Evolutionary conservation across 2,888 invertebrate species (phyloP).

Genomic region (Phengaris alcon): DNA sequence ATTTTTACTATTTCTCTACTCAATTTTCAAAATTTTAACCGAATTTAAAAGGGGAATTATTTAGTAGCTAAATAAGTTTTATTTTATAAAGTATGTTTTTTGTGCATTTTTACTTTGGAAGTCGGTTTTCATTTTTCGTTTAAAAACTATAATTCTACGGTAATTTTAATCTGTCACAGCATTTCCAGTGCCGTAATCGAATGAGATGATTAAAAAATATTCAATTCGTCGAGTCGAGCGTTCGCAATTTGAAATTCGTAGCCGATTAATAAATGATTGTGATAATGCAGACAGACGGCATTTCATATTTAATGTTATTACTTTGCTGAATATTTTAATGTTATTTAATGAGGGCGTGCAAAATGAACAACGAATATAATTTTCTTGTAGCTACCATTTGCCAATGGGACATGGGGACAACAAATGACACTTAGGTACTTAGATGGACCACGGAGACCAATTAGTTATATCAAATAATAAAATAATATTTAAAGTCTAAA

Average conservation of each 20-base stretch:
- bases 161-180: constrained; percentile 13
- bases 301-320: background rate
- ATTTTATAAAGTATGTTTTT: too few relatives aligned
- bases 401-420: too few relatives aligned
- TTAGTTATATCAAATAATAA: too few relatives aligned
- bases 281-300: constrained; percentile 8
- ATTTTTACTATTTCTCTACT: too few relatives aligned
- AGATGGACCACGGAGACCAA: too few relatives aligned
- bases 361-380: background rate
- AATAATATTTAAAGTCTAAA: too few relatives aligned
- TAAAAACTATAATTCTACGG: background rate
- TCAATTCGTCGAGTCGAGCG: background rate
- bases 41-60: too few relatives aligned
- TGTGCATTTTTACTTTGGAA: too few relatives aligned
- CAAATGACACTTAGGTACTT: too few relatives aligned
- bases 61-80: too few relatives aligned
- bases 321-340: background rate
- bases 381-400: background rate
- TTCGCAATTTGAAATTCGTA: background rate
- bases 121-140: too few relatives aligned
- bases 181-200: constrained; percentile 4
- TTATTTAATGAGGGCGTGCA: background rate
- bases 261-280: constrained; percentile 9
- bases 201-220: constrained; percentile 18
- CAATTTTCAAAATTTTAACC: too few relatives aligned